Evolutionary conservation across 2,113 vertebrate genomes (phyloP).

Genomic region (Ochotona curzoniae): DNA sequence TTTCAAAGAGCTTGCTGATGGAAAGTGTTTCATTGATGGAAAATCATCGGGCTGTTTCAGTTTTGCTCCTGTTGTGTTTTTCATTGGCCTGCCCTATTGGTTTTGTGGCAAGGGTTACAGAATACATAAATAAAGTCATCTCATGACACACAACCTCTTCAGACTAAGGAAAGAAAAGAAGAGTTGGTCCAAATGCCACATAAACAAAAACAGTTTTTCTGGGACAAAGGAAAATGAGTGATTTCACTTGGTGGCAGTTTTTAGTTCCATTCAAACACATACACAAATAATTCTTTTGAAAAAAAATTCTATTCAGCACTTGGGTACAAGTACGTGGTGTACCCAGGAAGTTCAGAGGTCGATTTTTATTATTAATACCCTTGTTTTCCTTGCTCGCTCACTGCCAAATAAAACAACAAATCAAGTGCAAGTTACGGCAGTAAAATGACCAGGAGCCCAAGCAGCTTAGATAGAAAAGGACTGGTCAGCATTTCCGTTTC

Average conservation of each 20-base stretch:
- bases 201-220: constrained; percentile 55
- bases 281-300: constrained; percentile 29
- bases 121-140: constrained; percentile 32
- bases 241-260: constrained; percentile 50
- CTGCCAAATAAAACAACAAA: constrained; percentile 74
- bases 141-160: background rate
- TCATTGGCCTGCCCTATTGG: background rate
- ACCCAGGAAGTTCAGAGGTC: constrained; percentile 76
- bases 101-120: constrained; percentile 38
- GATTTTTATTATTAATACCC: constrained; percentile 71
- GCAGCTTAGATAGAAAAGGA: constrained; percentile 16
- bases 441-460: background rate
- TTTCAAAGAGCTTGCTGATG: background rate
- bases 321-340: constrained; percentile 69
- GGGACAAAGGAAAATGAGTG: constrained; percentile 57
- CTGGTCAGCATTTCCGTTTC: constrained; percentile 52
- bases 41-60: constrained; percentile 22
- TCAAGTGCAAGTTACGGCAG: constrained; percentile 34
- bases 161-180: constrained; percentile 23
- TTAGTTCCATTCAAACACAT: constrained; percentile 39
- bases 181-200: constrained; percentile 51
- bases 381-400: constrained; percentile 61
- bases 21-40: constrained; percentile 31
- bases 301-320: constrained; percentile 60
- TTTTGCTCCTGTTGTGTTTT: background rate